Base-by-base conservation (phyloP, 2,113 vertebrate species). In the Leptobrachium leishanense region DNA sequence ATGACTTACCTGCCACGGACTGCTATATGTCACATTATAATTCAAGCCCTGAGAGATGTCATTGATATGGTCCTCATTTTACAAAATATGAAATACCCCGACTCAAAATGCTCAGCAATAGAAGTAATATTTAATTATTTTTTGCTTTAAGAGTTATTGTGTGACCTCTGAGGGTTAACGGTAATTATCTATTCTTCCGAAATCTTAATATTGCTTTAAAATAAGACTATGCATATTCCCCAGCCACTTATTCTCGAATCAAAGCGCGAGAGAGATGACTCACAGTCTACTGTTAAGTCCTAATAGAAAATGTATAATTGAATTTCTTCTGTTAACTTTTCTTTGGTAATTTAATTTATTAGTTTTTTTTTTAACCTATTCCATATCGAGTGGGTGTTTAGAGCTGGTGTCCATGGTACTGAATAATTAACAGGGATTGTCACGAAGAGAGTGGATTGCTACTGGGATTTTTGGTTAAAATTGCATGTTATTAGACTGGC, bases 261-360 rank as follows among this genome's bases (percentile, higher is more conserved):
- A 74, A 79, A 73, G 77, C 43, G 11, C 50, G 68, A 11, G 77
- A 79, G 15, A 7, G 77, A 74, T 74, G 77, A 79, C 62, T 79
- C 77, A 74, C 77, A 43, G 70, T 55, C 77, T 68, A 57, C 77
- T 74, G 69, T 74, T 79, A 71, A 53, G 6, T 39, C 83, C 13
- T 83, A 12, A 68, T 84, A 44, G 77, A 76, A 41, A 82, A 41
- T 70, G 68, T 77, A 65, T 71, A 77, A 74, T 74, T 77, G 43
- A 43, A 39, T 79, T 80, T 65, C 65, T 82, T 13, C 71, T 68
- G 0, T 68, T 72, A 59, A 65, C 50, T 12, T 82, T 57, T 81
- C 41, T 39, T 0, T 74, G 62, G 46, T 74, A 70, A 57, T 44
- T 2, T 53, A 75, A 10, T 0, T 57, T 82, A 0, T 0, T 55